These are phyloP conservation scores for Hydrophis major DNA, from an alignment of 2,797 vertebrate species.

Conservation along the genomic window DNA sequence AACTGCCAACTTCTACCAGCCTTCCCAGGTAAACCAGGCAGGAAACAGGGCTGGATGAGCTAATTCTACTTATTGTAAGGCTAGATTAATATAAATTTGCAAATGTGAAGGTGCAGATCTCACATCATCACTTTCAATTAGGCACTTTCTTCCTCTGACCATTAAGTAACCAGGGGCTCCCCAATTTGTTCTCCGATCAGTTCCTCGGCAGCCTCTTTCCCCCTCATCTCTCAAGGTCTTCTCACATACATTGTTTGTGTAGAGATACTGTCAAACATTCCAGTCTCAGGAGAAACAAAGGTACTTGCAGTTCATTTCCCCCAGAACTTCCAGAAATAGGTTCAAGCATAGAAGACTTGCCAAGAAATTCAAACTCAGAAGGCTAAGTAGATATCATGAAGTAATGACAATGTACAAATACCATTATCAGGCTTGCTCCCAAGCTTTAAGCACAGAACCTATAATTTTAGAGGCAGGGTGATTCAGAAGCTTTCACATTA, in stretches of 20 bases:
- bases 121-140: not conserved
- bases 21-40: not conserved
- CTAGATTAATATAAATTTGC: not conserved
- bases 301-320: not conserved
- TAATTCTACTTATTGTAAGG: not conserved
- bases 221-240: not conserved
- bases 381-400: not conserved
- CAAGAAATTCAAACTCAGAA: not conserved
- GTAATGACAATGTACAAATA: not conserved
- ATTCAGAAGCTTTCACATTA: not conserved
- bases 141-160: not conserved
- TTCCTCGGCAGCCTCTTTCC: not conserved
- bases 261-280: not conserved
- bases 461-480: not conserved
- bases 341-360: not conserved
- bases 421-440: not conserved
- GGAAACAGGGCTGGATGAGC: not conserved
- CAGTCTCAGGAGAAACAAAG: not conserved
- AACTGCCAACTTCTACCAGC: not conserved
- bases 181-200: not conserved
- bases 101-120: not conserved
- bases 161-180: not conserved
- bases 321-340: not conserved
- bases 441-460: not conserved
- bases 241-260: not conserved